phyloP scores from a whole-genome alignment of 2,113 vertebrate genomes.

The Arothron firmamentum region DNA sequence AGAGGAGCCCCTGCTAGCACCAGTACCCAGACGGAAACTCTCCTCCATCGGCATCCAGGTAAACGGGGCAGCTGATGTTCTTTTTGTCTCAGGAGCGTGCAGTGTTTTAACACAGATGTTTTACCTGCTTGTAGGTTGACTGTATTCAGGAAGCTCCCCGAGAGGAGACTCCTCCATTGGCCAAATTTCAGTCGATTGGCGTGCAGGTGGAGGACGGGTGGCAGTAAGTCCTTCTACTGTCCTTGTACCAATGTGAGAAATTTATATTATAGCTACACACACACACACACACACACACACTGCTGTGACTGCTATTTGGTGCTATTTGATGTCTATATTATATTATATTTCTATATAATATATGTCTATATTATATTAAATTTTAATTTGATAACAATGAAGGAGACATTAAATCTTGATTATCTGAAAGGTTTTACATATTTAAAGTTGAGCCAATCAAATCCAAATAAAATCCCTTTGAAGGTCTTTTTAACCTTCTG shows the following conservation, averaged over 20 bases:
- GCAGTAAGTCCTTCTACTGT: constrained; percentile 86
- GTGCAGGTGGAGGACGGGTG: constrained; percentile 99
- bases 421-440: neutral
- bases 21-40: constrained; percentile 89
- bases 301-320: constrained; percentile 48
- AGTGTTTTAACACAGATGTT: neutral
- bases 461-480: too few species aligned
- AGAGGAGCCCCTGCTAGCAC: constrained; percentile 80
- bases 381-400: neutral
- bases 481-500: too few species aligned
- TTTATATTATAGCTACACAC: constrained; percentile 55
- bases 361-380: too few species aligned
- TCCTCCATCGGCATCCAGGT: constrained; percentile 99
- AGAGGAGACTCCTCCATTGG: constrained; percentile 88
- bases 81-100: too few species aligned
- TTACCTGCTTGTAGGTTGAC: constrained; percentile 86
- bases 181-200: constrained; percentile 98
- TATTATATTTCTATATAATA: too few species aligned
- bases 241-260: constrained; percentile 68
- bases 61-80: constrained; percentile 32
- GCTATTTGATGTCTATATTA: too few species aligned
- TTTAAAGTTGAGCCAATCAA: too few species aligned
- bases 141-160: constrained; percentile 92
- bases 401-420: neutral
- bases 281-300: constrained; percentile 26